phyloP scores from a whole-genome alignment of 2,888 invertebrate species.

The Apomyelois bistriatella region DNA sequence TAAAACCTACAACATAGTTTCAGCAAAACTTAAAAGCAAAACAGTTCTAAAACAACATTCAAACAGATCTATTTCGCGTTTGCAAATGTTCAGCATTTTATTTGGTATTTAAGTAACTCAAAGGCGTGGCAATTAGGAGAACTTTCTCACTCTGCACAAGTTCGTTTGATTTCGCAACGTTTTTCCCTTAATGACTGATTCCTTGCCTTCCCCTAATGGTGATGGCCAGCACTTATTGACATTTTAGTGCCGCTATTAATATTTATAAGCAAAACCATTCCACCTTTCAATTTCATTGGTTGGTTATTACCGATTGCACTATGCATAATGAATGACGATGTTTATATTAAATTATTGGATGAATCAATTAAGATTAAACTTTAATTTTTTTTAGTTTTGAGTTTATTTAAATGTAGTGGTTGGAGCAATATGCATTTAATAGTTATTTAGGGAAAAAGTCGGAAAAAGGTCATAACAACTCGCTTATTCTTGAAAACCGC shows the following conservation, averaged over 20 bases:
- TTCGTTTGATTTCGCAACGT: slow-evolving; percentile 68
- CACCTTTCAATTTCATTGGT: slow-evolving; percentile 32
- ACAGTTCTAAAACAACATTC: slow-evolving; percentile 7
- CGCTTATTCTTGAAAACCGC: no score
- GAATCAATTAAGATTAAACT: no score
- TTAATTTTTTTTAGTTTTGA: no score
- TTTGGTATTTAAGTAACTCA: slow-evolving; percentile 43
- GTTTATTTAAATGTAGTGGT: no score
- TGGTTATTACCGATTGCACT: slow-evolving; percentile 11
- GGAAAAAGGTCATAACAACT: no score
- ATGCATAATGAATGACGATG: slow-evolving; percentile 9
- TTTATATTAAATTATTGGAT: slow-evolving; percentile 3
- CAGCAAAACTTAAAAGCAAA: slow-evolving; percentile 3
- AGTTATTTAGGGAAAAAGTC: no score
- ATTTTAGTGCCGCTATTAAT: slow-evolving; percentile 50
- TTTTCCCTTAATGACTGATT: slow-evolving; percentile 68
- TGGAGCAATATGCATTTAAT: no score
- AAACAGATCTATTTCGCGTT: slow-evolving; percentile 11
- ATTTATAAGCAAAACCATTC: slow-evolving; percentile 45
- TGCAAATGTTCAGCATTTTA: slow-evolving; percentile 31
- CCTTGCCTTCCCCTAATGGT: slow-evolving; percentile 46
- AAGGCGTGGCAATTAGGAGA: slow-evolving; percentile 34
- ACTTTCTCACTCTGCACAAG: slow-evolving; percentile 49
- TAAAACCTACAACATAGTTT: no score
- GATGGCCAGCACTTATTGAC: slow-evolving; percentile 52